Percentiles rank a stretch among this genome's conserved stretches.
phyloP scores from a whole-genome alignment of 1,140 invertebrate species.

The Tetragnatha versicolor region DNA sequence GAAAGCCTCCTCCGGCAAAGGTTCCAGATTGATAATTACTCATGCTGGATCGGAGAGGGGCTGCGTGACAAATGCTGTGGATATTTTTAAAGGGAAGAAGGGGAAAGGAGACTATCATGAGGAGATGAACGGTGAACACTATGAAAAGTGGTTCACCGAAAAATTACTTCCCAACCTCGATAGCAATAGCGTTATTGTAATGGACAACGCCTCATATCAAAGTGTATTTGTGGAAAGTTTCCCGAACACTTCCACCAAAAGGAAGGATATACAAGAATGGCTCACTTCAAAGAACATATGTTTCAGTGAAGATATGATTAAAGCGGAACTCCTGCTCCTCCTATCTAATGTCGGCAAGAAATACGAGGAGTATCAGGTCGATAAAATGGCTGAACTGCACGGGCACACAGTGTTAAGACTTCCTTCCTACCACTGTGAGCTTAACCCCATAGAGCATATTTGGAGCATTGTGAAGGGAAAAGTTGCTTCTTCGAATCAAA shows the following conservation, averaged over 20 bases:
- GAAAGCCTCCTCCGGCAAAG: constrained; percentile 2
- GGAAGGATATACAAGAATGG: background rate
- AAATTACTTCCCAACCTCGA: constrained; percentile 61
- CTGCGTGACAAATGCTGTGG: background rate
- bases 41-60: constrained; percentile 1
- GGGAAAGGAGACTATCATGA: constrained; percentile 59
- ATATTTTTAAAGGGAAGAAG: background rate
- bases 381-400: background rate
- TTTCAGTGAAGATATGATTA: background rate
- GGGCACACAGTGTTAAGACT: background rate
- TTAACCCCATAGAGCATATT: background rate
- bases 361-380: background rate
- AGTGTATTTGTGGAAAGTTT: constrained; percentile 1
- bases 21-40: background rate
- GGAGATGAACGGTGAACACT: constrained; percentile 53
- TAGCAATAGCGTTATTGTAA: constrained; percentile 57
- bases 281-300: background rate
- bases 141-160: constrained; percentile 58
- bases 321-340: background rate
- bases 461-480: background rate
- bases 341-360: background rate
- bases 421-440: too few relatives aligned
- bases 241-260: background rate
- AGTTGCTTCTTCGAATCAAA: background rate
- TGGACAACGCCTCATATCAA: constrained; percentile 60